Conservation (phyloP, 1,140 invertebrate species). For the Latrodectus geometricus region DNA sequence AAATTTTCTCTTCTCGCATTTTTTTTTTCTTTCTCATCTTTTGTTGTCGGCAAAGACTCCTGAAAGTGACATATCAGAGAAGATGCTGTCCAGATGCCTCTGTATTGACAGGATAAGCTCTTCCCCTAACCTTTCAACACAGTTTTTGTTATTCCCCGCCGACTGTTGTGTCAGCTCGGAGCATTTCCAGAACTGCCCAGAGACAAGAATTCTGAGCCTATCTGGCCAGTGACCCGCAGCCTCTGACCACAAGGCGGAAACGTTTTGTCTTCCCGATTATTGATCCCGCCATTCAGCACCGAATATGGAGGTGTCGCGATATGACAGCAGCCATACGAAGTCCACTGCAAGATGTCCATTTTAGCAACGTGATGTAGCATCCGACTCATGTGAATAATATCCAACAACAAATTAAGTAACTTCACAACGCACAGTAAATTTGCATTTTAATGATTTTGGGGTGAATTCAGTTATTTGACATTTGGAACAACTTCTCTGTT, state of each 20-base stretch:
- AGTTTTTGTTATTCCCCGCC: slow-evolving; percentile 21
- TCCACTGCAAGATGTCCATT: not conserved
- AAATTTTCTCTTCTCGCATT: not conserved
- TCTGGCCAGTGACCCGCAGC: not conserved
- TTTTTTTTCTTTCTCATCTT: not conserved
- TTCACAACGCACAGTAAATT: no score
- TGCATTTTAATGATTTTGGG: no score
- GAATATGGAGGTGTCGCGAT: not conserved
- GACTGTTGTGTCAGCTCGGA: slow-evolving; percentile 25
- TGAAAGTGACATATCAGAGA: slow-evolving; percentile 40
- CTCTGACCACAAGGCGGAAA: slow-evolving; percentile 33
- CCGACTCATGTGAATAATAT: no score
- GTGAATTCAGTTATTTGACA: no score
- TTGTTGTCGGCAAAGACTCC: not conserved
- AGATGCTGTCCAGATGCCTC: slow-evolving; percentile 53
- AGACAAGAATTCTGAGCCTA: slow-evolving; percentile 15
- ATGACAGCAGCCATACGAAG: not conserved
- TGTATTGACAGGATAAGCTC: slow-evolving; percentile 56
- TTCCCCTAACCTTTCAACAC: slow-evolving; percentile 34
- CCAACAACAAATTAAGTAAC: no score
- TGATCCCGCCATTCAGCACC: slow-evolving; percentile 17
- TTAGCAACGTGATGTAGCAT: no score
- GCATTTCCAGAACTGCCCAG: slow-evolving; percentile 23
- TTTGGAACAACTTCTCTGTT: no score
- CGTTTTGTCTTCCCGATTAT: slow-evolving; percentile 45